Conservation (phyloP, 2,888 invertebrate species). For the Melanostoma mellinum region DNA sequence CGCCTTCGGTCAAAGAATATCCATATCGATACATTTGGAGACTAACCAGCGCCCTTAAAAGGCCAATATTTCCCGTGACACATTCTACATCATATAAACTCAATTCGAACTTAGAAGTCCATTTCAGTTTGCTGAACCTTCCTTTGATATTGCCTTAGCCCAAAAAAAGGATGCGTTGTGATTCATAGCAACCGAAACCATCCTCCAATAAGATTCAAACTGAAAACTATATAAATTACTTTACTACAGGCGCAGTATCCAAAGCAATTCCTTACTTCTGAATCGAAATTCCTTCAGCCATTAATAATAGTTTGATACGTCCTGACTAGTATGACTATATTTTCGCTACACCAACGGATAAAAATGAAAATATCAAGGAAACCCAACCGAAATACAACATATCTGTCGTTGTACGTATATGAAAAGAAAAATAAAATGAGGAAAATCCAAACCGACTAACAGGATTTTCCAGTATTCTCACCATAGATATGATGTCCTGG, state of each 20-base stretch:
- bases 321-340: slow-evolving; percentile 43
- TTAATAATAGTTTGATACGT: slow-evolving; percentile 69
- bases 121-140: too few relatives aligned
- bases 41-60: too few relatives aligned
- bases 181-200: too few relatives aligned
- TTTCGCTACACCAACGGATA: slow-evolving; percentile 23
- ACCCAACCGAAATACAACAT: background rate
- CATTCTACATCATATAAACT: too few relatives aligned
- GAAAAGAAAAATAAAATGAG: background rate
- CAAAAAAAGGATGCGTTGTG: too few relatives aligned
- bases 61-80: too few relatives aligned
- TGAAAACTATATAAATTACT: slow-evolving; percentile 70
- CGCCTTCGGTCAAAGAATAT: too few relatives aligned
- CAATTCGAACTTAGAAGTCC: too few relatives aligned
- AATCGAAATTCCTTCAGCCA: slow-evolving; percentile 72
- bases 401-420: background rate
- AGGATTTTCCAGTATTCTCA: slow-evolving; percentile 70
- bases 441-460: slow-evolving; percentile 43
- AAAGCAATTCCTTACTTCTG: slow-evolving; percentile 63
- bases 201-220: slow-evolving; percentile 39
- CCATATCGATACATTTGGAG: too few relatives aligned
- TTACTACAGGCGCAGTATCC: slow-evolving; percentile 63
- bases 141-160: too few relatives aligned
- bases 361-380: background rate
- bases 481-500: slow-evolving; percentile 59